phyloP scores from a whole-genome alignment of 2,888 invertebrate genomes.

The Hyposoter didymator region DNA sequence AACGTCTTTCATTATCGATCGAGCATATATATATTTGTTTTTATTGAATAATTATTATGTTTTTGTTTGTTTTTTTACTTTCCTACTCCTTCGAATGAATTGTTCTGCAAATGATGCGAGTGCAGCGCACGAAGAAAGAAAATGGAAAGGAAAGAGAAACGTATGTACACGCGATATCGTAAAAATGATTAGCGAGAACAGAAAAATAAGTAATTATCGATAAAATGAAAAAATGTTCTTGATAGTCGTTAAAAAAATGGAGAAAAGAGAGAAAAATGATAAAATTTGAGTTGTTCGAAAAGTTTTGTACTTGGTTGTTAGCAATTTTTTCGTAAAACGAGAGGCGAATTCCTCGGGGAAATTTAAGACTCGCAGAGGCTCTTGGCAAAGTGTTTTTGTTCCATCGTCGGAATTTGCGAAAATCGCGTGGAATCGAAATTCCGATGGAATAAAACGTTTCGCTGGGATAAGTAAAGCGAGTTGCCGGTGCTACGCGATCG shows the following conservation, averaged over 20 bases:
- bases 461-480: background rate
- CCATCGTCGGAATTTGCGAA: background rate
- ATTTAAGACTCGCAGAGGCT: background rate
- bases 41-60: background rate
- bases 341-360: background rate
- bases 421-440: background rate
- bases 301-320: conserved; percentile 57
- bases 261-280: background rate
- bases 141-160: conserved; percentile 52
- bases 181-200: conserved; percentile 57
- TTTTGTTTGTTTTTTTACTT: background rate
- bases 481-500: too few relatives aligned
- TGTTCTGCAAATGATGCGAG: conserved; percentile 71
- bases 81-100: conserved; percentile 51
- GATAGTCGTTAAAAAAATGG: conserved; percentile 55
- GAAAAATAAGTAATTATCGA: conserved; percentile 62
- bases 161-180: conserved; percentile 73
- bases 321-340: conserved; percentile 23
- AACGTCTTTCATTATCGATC: conserved; percentile 66
- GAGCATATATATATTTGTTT: conserved; percentile 32
- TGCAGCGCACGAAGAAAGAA: conserved; percentile 64
- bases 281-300: conserved; percentile 26
- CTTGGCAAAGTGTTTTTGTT: background rate
- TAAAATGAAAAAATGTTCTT: conserved; percentile 70
- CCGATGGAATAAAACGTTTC: background rate